Conservation (phyloP, 2,888 invertebrate genomes). For the Escarpia spicata region DNA sequence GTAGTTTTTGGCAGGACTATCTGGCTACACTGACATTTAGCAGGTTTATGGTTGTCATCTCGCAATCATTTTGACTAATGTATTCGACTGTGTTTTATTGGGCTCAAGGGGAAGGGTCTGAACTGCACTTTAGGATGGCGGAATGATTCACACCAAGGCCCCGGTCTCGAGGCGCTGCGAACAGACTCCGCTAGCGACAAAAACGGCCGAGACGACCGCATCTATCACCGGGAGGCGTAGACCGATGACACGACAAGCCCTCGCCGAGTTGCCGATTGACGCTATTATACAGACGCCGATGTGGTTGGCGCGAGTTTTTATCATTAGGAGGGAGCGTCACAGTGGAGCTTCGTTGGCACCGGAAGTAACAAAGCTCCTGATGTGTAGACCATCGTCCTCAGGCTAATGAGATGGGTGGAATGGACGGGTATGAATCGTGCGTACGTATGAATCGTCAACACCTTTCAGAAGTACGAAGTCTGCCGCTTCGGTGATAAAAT, state of each 20-base stretch:
- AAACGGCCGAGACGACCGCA: background rate
- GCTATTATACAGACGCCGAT: background rate
- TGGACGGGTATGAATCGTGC: no score
- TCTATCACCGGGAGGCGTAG: background rate
- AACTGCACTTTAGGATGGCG: background rate
- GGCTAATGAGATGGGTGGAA: no score
- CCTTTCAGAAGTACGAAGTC: no score
- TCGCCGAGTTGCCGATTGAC: background rate
- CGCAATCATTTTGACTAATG: constrained; percentile 11
- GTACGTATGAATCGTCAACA: no score
- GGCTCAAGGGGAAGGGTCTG: background rate
- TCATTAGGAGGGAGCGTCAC: no score
- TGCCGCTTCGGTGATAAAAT: no score
- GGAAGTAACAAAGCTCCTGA: no score
- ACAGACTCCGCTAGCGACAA: background rate
- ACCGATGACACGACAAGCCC: background rate
- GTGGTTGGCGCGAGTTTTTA: no score
- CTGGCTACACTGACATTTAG: background rate
- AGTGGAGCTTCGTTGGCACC: no score
- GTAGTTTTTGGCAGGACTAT: no score
- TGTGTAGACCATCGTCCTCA: no score
- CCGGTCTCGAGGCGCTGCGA: background rate
- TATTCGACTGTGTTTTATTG: background rate
- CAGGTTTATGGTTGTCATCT: background rate
- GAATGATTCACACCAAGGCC: background rate